Conservation (phyloP, 2,113 vertebrate genomes). For the Phasianus colchicus region DNA sequence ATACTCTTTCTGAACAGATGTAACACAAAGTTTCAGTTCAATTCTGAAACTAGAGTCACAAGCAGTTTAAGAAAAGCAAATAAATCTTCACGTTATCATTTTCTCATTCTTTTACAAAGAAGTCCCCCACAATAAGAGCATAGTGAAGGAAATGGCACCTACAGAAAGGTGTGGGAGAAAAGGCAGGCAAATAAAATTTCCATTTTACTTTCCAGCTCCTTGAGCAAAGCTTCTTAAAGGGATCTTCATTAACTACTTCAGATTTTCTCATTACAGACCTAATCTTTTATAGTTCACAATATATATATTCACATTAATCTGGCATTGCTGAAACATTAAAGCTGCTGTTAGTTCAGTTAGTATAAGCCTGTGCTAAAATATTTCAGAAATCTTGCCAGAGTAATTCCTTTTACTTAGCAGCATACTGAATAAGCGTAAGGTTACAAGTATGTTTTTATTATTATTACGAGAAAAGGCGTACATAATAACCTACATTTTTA, state of each 20-base stretch:
- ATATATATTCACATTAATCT: neutral
- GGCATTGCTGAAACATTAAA: neutral
- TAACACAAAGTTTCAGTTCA: slow-evolving; percentile 2
- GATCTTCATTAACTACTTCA: slow-evolving; percentile 2
- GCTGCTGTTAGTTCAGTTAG: neutral
- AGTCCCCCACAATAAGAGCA: neutral
- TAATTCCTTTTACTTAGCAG: neutral
- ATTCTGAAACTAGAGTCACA: neutral
- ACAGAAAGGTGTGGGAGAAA: neutral
- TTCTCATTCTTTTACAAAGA: neutral
- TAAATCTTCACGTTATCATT: neutral
- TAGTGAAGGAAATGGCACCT: neutral
- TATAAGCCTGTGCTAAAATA: neutral
- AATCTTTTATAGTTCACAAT: neutral
- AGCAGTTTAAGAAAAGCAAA: neutral
- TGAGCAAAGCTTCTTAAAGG: neutral
- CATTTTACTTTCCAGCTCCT: neutral
- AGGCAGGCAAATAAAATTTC: neutral
- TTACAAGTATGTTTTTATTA: neutral
- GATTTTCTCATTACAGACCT: neutral
- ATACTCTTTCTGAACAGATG: neutral
- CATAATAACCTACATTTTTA: neutral
- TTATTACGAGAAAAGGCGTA: neutral
- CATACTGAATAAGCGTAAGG: neutral
- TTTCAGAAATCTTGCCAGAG: neutral